Evolutionary conservation across 92 coral and sea anemone species (phyloP).

Genomic region (Desmophyllum pertusum): DNA sequence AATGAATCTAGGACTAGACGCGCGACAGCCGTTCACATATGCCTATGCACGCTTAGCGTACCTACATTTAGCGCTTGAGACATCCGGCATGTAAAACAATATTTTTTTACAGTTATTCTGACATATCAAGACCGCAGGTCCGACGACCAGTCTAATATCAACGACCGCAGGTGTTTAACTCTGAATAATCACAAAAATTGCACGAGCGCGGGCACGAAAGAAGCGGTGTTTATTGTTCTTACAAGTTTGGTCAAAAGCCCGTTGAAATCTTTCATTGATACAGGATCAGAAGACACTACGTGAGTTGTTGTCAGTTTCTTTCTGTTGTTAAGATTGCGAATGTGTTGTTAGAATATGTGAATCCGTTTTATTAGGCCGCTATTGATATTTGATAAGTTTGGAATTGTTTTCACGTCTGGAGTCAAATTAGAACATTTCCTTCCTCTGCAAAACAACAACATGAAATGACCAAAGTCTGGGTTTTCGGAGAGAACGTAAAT

Average conservation of each 20-base stretch:
- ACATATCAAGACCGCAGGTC: conserved; percentile 20
- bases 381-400: too few species aligned
- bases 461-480: too few species aligned
- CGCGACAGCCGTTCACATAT: too few species aligned
- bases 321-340: too few species aligned
- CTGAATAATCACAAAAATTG: neutral
- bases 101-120: neutral
- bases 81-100: conserved; percentile 1
- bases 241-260: neutral
- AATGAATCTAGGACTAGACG: too few species aligned
- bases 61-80: too few species aligned
- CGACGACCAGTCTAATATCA: neutral
- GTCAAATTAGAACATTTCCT: neutral
- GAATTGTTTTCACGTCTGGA: too few species aligned
- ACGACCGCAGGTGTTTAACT: neutral
- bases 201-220: neutral
- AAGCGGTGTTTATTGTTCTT: neutral
- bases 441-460: neutral
- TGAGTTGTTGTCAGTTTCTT: too few species aligned
- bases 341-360: too few species aligned
- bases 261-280: neutral
- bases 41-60: too few species aligned
- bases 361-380: too few species aligned
- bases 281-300: neutral
- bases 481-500: too few species aligned